phyloP scores from a whole-genome alignment of 1,140 invertebrate species.

The Magallana gigas region DNA sequence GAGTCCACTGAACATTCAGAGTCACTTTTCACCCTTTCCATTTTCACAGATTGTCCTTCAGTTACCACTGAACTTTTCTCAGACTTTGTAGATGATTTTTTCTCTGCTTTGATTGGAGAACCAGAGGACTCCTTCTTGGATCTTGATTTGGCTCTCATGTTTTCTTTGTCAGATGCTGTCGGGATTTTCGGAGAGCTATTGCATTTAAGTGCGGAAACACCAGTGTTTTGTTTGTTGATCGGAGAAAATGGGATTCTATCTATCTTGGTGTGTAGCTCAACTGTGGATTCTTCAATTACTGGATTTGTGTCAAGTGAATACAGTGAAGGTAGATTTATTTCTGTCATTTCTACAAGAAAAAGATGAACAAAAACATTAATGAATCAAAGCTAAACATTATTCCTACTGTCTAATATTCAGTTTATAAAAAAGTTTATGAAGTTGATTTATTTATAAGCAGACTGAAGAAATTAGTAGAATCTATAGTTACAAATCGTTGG shows the following conservation, averaged over 20 bases:
- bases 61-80: constrained; percentile 35
- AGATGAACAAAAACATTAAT: too few species aligned
- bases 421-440: too few species aligned
- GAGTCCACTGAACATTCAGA: constrained; percentile 5
- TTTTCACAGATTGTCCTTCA: background rate
- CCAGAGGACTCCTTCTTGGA: constrained; percentile 45
- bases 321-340: constrained; percentile 8
- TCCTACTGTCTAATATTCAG: too few species aligned
- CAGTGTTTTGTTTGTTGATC: background rate
- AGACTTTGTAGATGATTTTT: constrained; percentile 37
- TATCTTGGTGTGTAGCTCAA: background rate
- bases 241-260: constrained; percentile 20
- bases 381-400: too few species aligned
- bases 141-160: background rate
- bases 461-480: too few species aligned
- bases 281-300: constrained; percentile 7
- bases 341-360: constrained; percentile 13
- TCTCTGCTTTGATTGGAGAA: constrained; percentile 54
- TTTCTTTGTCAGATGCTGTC: constrained; percentile 9
- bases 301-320: constrained; percentile 16
- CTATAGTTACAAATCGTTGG: too few species aligned
- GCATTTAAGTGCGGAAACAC: background rate
- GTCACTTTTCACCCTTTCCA: constrained; percentile 8
- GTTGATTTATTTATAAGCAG: too few species aligned
- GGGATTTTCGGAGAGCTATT: background rate